Evolutionary conservation across 2,888 invertebrate genomes (phyloP), one percentile per base, ranked within the genome.

Genomic region (Zelleria hepariella): DNA sequence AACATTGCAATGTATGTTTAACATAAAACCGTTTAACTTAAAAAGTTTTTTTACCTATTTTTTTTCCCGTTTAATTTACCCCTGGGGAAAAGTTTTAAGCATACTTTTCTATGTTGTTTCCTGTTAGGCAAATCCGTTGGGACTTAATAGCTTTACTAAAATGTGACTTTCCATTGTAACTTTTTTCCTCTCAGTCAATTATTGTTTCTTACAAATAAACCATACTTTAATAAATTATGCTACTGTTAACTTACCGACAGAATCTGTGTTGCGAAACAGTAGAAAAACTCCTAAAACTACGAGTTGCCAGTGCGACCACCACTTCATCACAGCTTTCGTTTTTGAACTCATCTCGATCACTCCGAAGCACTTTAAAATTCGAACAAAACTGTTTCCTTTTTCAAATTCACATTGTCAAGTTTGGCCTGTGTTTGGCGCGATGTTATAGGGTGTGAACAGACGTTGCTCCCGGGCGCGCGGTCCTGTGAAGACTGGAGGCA

Each of bases 281-380:
- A 86, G 84, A 80, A 84, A 76, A 80, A 86, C 73, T 84, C 83
- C 85, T 69, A 82, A 72, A 72, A 83, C 70, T 66, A 81, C 65
- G 59, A 72, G 64, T 66, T 69, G 66, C 65, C 78, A 73, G 65
- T 66, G 68, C 61, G 66, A 8, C 18, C 18, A 68, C 70, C 82
- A 83, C 83, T 77, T 77, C 75, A 80, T 77, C 82, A 85, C 85
- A 66, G 70, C 67, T 62, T 66, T 71, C 67, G 65, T 70, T 15
- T 18, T 25, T 5, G 21, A 26, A 59, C 54, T 42, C 59, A 59
- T 59, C 25, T 48, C 20, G 24, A 24, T 6, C 32, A 42, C 32
- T 42, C 3, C 5, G 32, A n/a, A 2, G 32, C 32, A 42, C 32
- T 42, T 10, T 10, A 10, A 15, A 15, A 0, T 10, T 42, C 10